phyloP scores from a whole-genome alignment of 2,888 invertebrate species.

The Stenurella melanura region DNA sequence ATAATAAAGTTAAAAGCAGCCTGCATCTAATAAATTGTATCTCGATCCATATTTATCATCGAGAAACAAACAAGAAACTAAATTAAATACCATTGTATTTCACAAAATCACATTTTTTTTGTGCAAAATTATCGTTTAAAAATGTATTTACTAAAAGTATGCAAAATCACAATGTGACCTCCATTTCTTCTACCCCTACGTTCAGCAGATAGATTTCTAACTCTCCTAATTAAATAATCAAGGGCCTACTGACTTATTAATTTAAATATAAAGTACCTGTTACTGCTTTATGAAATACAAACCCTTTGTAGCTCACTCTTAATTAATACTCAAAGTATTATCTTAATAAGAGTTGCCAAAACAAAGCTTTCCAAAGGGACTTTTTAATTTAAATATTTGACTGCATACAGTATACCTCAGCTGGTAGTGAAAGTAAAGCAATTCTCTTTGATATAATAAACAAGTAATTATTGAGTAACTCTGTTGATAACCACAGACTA shows the following conservation, averaged over 20 bases:
- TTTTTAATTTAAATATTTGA: slow-evolving; percentile 1
- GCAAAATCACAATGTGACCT: no score
- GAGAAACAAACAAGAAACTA: no score
- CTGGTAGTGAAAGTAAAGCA: background rate
- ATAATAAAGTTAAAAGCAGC: no score
- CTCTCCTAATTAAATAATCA: background rate
- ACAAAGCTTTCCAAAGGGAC: background rate
- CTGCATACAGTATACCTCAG: background rate
- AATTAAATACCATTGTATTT: no score
- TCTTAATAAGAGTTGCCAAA: background rate
- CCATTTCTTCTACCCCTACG: no score
- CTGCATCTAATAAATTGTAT: no score
- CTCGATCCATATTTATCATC: no score
- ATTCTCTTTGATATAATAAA: background rate
- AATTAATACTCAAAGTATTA: slow-evolving; percentile 16
- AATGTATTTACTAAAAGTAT: no score
- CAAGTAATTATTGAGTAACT: background rate
- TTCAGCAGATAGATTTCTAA: no score
- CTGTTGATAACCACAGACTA: background rate
- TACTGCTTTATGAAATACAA: slow-evolving; percentile 1
- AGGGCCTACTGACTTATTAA: background rate
- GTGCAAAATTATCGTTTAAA: no score
- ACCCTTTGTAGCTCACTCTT: slow-evolving; percentile 1
- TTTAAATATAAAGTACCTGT: slow-evolving; percentile 7
- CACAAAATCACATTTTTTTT: no score